These are phyloP conservation scores for Eilema sororculum DNA, from an alignment of 2,888 invertebrate genomes.

Conservation along the genomic window DNA sequence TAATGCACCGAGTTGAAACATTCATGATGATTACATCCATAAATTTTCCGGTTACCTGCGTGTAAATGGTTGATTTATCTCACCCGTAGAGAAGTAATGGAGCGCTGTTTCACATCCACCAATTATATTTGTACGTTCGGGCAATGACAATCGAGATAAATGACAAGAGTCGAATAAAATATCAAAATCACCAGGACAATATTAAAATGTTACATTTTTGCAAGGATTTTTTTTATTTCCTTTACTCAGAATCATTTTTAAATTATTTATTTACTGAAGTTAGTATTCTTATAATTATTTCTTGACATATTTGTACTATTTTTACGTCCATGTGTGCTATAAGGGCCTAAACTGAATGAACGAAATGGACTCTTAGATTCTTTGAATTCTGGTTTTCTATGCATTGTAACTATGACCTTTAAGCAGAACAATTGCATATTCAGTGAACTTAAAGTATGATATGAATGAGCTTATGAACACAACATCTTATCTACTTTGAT, in stretches of 20 bases:
- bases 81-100: conserved; percentile 59
- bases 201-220: conserved; percentile 24
- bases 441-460: not conserved
- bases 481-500: too few relatives aligned
- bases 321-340: too few relatives aligned
- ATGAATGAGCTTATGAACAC: too few relatives aligned
- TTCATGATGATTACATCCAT: conserved; percentile 72
- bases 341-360: too few relatives aligned
- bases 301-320: too few relatives aligned
- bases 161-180: conserved; percentile 20
- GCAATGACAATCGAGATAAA: conserved; percentile 41
- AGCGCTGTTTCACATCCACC: conserved; percentile 56
- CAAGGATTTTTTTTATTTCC: not conserved
- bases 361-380: too few relatives aligned
- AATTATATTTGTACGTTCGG: conserved; percentile 50
- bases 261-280: too few relatives aligned
- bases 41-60: conserved; percentile 68
- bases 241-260: too few relatives aligned
- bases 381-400: too few relatives aligned
- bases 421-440: not conserved
- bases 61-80: conserved; percentile 72
- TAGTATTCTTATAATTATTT: too few relatives aligned
- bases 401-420: not conserved
- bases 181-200: conserved; percentile 21
- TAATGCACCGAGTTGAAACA: conserved; percentile 66